phyloP scores from a whole-genome alignment of 2,113 vertebrate genomes.

The Anolis sagrei region DNA sequence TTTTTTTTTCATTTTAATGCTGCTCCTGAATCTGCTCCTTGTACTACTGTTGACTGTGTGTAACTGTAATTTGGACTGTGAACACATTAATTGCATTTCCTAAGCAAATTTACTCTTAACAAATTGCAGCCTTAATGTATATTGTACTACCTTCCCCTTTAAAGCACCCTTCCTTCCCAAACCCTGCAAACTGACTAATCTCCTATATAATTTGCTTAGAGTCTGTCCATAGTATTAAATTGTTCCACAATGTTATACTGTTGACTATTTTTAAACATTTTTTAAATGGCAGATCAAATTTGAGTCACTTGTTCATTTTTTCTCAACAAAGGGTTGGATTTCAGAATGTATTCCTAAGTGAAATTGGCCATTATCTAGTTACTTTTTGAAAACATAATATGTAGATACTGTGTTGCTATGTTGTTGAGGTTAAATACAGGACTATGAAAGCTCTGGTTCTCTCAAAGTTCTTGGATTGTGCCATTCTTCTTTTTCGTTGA shows the following conservation, averaged over 20 bases:
- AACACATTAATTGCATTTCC: conserved; percentile 65
- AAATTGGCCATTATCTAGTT: conserved; percentile 45
- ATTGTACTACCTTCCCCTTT: conserved; percentile 50
- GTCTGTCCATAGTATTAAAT: conserved; percentile 51
- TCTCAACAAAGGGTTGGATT: conserved; percentile 22
- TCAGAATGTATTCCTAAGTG: conserved; percentile 43
- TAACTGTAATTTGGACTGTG: conserved; percentile 53
- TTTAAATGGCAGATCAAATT: conserved; percentile 47
- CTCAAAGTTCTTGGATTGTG: not conserved
- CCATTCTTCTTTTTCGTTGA: conserved; percentile 54
- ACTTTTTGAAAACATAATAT: conserved; percentile 41
- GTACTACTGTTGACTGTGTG: conserved; percentile 43
- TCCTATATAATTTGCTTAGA: conserved; percentile 54
- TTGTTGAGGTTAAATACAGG: conserved; percentile 35
- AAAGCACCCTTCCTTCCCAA: conserved; percentile 52
- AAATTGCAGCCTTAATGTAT: conserved; percentile 68
- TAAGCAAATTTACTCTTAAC: conserved; percentile 66
- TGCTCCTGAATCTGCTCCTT: conserved; percentile 60
- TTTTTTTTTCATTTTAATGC: conserved; percentile 62
- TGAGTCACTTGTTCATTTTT: conserved; percentile 47
- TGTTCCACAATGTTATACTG: conserved; percentile 39
- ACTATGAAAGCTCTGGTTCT: not conserved
- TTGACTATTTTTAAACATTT: conserved; percentile 28
- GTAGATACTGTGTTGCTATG: conserved; percentile 54
- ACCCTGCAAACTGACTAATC: conserved; percentile 63